Percentiles rank a stretch among this genome's conserved stretches.
phyloP scores from a whole-genome alignment of 1,140 invertebrate genomes.

The Eupristina koningsbergeri region DNA sequence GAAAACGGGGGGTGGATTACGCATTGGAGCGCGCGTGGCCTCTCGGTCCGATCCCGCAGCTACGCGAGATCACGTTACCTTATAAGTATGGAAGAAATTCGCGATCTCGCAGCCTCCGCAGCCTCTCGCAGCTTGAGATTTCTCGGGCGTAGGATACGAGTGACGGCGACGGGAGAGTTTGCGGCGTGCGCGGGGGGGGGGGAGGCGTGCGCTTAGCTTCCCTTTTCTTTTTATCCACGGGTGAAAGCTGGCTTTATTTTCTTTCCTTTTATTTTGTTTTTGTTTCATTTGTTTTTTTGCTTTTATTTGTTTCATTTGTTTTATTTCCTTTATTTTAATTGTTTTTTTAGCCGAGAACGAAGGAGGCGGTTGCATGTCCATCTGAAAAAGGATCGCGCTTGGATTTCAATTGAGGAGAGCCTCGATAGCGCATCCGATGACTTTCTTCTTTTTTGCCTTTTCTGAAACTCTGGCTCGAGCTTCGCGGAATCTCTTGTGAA shows the following conservation, averaged over 20 bases:
- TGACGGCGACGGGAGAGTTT: neutral
- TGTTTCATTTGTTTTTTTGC: neutral
- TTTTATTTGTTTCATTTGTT: no score
- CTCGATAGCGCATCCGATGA: no score
- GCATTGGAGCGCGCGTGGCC: constrained; percentile 28
- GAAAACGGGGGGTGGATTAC: constrained; percentile 38
- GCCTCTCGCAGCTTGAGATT: neutral
- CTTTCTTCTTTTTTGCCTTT: neutral
- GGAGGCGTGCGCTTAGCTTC: neutral
- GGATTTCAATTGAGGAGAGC: no score
- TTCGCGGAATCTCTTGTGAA: no score
- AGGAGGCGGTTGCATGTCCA: no score
- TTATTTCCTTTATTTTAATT: no score
- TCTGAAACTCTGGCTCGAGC: no score
- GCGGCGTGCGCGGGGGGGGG: neutral
- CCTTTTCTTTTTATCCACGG: neutral
- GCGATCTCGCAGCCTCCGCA: constrained; percentile 24
- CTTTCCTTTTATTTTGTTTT: neutral
- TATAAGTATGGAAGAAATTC: constrained; percentile 49
- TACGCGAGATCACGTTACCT: constrained; percentile 46
- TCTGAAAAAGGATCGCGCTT: no score
- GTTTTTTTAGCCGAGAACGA: no score
- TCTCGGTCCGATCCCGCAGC: neutral
- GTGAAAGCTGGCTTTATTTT: neutral
- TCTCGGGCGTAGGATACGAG: neutral